Base-by-base conservation (phyloP, 2,888 invertebrate genomes). In the Meloe dianella region DNA sequence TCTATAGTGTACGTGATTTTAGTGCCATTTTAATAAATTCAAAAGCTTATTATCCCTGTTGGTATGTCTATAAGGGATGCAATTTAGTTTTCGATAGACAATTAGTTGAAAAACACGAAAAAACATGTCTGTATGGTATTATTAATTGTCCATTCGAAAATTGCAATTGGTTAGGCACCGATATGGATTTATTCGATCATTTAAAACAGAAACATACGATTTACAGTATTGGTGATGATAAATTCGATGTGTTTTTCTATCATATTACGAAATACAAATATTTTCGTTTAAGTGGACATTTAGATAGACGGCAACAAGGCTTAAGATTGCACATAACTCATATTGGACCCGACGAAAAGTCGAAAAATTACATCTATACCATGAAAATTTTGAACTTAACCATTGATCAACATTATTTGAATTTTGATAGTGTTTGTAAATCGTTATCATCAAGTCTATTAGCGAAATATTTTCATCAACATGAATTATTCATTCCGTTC, bases 101-200 rank as follows among this genome's bases (percentile, higher is more conserved):
- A 20, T 12, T 10, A 12, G n/a, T 58, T 29, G 58, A 32, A 17
- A 6, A 14, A 14, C 58, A 58, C 9, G 58, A 58, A 29, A 17
- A 58, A 30, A 20, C 30, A 4, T 58, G 58, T 14, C 5, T 58
- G 1, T 58, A 58, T 22, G 58, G 58, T 5, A 17, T 58, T 10
- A 17, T 32, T 20, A 35, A 58, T 1, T 58, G 58, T 58, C 58
- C 58, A 5, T 58, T 58, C n/a, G 5, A 30, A 12, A 20, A 30
- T 9, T 58, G 58, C 22, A 32, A n/a, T 7, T 58, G 29, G 24
- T 17, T 30, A 12, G 58, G 58, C 0, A 30, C 30, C 32, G 58
- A 58, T 32, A 32, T 12, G n/a, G n/a, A 32, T 30, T 58, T 58
- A 35, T 58, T 58, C 12, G 4, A 17, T 30, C 58, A 58, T 58